Percentiles rank a stretch among this genome's conserved stretches.
Evolutionary conservation across 2,113 vertebrate genomes (phyloP).

Genomic region (Bujurquina vittata): DNA sequence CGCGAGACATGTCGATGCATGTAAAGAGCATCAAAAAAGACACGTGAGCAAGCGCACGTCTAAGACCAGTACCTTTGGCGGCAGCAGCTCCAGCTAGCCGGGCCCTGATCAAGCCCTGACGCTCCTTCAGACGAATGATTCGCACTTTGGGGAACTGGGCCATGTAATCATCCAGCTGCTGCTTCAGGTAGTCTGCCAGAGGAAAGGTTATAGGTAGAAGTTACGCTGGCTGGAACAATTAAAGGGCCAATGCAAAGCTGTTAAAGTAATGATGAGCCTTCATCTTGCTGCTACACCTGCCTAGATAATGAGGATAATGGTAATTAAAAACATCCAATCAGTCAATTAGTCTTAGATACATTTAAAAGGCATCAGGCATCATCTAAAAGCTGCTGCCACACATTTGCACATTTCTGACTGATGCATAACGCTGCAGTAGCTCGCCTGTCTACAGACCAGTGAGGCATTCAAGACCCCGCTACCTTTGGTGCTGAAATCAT

Average conservation of each 20-base stretch:
- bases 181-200: conserved; percentile 86
- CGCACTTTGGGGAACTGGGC: conserved; percentile 89
- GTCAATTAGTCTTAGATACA: neutral
- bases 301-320: neutral
- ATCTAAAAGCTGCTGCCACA: neutral
- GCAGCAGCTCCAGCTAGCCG: conserved; percentile 87
- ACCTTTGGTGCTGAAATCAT: conserved; percentile 96
- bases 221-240: neutral
- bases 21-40: neutral
- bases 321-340: neutral
- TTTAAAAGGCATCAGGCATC: neutral
- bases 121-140: conserved; percentile 88
- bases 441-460: neutral
- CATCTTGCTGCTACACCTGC: neutral
- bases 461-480: neutral
- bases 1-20: neutral
- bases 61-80: conserved; percentile 85
- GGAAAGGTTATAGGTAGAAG: neutral
- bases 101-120: conserved; percentile 94
- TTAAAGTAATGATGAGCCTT: neutral
- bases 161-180: conserved; percentile 90
- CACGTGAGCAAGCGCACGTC: neutral
- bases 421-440: neutral
- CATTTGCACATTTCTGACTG: neutral
- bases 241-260: neutral